Percentiles rank a stretch among this genome's conserved stretches.
These are phyloP conservation scores for Polia nebulosa DNA, from an alignment of 2,888 invertebrate genomes.

Conservation along the genomic window DNA sequence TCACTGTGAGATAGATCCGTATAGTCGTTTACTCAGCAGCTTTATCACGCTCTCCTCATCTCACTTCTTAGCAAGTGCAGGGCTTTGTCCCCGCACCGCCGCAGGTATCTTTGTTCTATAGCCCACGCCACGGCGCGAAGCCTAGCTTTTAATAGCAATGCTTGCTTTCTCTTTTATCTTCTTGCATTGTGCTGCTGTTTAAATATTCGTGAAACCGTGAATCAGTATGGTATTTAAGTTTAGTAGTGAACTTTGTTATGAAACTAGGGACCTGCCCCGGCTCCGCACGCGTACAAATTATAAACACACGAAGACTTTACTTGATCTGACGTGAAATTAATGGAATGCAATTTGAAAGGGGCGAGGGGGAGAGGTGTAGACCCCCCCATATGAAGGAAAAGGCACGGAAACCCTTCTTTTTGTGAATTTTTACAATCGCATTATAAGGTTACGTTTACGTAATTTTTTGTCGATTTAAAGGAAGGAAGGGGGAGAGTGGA, in stretches of 20 bases:
- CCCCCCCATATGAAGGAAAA: too few species aligned
- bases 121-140: slow-evolving; percentile 16
- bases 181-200: slow-evolving; percentile 8
- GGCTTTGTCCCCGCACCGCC: slow-evolving; percentile 46
- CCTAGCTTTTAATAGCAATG: slow-evolving; percentile 27
- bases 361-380: too few species aligned
- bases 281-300: too few species aligned
- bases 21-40: slow-evolving; percentile 1
- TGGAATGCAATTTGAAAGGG: too few species aligned
- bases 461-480: too few species aligned
- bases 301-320: too few species aligned
- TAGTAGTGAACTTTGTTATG: background rate
- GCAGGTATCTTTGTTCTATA: slow-evolving; percentile 53
- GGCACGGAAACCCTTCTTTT: too few species aligned
- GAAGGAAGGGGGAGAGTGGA: too few species aligned
- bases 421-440: too few species aligned
- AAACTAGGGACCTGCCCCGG: too few species aligned
- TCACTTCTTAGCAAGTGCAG: slow-evolving; percentile 52
- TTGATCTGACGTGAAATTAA: too few species aligned
- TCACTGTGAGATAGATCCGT: background rate
- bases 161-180: slow-evolving; percentile 20
- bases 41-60: slow-evolving; percentile 27
- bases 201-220: background rate
- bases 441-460: too few species aligned
- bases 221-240: background rate